Percentiles rank a stretch among this genome's conserved stretches.
Conservation (phyloP, 2,888 invertebrate species). For the Galerucella pusilla region DNA sequence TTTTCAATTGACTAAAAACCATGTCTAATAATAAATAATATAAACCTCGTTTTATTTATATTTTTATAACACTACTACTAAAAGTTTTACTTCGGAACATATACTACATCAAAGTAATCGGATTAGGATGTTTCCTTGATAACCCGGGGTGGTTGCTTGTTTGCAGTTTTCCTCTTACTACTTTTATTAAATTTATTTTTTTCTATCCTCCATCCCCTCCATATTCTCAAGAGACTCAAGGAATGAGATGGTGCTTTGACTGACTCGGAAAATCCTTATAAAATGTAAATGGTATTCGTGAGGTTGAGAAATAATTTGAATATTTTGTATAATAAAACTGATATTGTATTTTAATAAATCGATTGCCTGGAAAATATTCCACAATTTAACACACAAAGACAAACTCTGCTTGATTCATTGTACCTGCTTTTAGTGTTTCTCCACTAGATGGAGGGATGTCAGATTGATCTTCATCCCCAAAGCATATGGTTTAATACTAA, state of each 20-base stretch:
- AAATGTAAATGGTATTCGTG: neutral
- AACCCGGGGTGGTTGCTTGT: constrained; percentile 25
- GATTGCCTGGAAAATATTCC: too few species aligned
- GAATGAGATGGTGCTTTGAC: neutral
- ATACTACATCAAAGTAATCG: constrained; percentile 29
- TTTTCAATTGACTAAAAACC: neutral
- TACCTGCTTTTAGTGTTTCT: too few species aligned
- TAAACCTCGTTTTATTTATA: neutral
- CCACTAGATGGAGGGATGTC: too few species aligned
- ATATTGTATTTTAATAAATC: too few species aligned
- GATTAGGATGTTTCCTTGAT: constrained; percentile 28
- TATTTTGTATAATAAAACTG: too few species aligned
- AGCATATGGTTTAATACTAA: too few species aligned
- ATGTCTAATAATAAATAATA: neutral
- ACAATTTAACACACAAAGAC: too few species aligned
- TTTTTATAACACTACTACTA: constrained; percentile 5
- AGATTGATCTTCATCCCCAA: too few species aligned
- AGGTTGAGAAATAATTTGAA: too few species aligned
- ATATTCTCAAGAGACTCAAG: constrained; percentile 1
- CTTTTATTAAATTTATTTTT: constrained; percentile 29
- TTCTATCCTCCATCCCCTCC: neutral
- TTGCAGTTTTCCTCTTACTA: constrained; percentile 2
- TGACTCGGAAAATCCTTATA: neutral
- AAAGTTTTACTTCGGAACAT: constrained; percentile 23
- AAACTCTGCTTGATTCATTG: too few species aligned